These are phyloP conservation scores for Onychomys arenicola DNA, from an alignment of 2,797 vertebrate species.

Conservation along the genomic window DNA sequence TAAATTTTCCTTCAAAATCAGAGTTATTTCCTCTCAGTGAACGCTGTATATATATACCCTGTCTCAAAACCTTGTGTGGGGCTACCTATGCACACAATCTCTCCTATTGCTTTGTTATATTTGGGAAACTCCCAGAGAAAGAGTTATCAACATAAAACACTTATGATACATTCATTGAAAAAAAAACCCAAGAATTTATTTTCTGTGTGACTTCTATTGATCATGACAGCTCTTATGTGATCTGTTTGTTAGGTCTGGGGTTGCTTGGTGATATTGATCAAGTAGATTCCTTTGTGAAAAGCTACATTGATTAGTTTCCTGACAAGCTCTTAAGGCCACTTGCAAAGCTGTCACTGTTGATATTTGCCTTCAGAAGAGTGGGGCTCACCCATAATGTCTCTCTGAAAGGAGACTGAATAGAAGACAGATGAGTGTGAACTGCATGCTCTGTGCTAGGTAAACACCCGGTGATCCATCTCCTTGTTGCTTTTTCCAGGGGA, in stretches of 20 bases:
- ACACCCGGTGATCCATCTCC: slow-evolving; percentile 45
- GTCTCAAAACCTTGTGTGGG: background rate
- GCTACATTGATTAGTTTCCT: slow-evolving; percentile 74
- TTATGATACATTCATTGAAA: slow-evolving; percentile 35
- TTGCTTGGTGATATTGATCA: slow-evolving; percentile 72
- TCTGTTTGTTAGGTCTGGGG: slow-evolving; percentile 61
- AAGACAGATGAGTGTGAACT: slow-evolving; percentile 13
- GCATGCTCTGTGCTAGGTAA: background rate
- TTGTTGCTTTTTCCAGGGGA: background rate
- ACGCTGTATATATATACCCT: background rate
- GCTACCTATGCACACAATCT: background rate
- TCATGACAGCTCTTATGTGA: slow-evolving; percentile 47
- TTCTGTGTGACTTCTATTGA: slow-evolving; percentile 54
- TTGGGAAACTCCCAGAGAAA: background rate
- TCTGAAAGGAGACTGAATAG: slow-evolving; percentile 57
- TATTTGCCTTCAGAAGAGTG: slow-evolving; percentile 3
- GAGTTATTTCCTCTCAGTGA: background rate
- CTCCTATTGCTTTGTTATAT: background rate
- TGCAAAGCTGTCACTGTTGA: slow-evolving; percentile 67
- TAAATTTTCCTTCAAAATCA: background rate
- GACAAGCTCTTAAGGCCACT: slow-evolving; percentile 68
- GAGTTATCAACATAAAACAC: background rate
- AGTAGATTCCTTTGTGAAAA: slow-evolving; percentile 77
- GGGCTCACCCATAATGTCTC: slow-evolving; percentile 17
- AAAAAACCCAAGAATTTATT: slow-evolving; percentile 42